Percentiles rank a stretch among this genome's conserved stretches.
Evolutionary conservation across 2,797 vertebrate genomes (phyloP).

Genomic region (Myotis vivesi): DNA sequence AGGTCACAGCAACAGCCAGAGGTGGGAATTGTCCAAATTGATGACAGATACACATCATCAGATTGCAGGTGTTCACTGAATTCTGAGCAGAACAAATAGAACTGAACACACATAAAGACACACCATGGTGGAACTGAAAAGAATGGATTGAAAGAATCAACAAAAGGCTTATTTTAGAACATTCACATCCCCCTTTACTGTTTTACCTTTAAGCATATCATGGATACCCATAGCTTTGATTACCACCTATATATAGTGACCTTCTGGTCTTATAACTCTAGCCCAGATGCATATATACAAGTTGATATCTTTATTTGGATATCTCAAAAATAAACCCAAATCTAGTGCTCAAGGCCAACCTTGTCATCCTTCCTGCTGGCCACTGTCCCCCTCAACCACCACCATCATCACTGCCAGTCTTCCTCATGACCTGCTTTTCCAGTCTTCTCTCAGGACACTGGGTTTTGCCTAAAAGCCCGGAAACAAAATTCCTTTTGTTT

Average conservation of each 20-base stretch:
- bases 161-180: background rate
- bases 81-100: background rate
- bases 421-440: background rate
- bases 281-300: background rate
- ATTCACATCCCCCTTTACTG: background rate
- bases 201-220: background rate
- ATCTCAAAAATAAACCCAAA: background rate
- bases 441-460: background rate
- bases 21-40: background rate
- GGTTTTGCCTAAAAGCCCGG: background rate
- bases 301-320: background rate
- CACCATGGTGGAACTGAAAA: background rate
- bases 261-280: background rate
- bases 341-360: background rate
- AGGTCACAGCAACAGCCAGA: background rate
- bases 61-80: background rate
- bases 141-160: background rate
- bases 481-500: background rate
- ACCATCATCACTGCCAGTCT: background rate
- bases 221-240: background rate
- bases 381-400: background rate
- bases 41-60: background rate
- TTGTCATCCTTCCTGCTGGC: background rate
- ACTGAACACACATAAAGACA: background rate
- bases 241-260: background rate